Evolutionary conservation across 2,113 vertebrate species (phyloP).

Genomic region (Pseudonaja textilis): DNA sequence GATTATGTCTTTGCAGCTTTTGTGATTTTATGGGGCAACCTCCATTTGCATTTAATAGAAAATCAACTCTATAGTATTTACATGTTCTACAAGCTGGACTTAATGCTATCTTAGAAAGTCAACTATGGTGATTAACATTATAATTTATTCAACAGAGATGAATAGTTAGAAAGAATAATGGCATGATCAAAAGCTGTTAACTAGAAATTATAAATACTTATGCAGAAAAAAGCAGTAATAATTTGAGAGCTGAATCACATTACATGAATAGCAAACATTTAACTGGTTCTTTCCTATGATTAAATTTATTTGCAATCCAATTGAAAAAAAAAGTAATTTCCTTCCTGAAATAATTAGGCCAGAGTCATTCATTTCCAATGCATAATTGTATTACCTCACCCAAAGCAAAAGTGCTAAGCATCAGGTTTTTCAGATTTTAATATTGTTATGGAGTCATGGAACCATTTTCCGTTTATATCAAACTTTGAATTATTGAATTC

Average conservation of each 20-base stretch:
- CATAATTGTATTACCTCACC: not conserved
- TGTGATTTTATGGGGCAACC: slow-evolving; percentile 48
- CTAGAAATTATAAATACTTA: slow-evolving; percentile 25
- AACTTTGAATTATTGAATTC: no score
- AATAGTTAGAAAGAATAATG: slow-evolving; percentile 56
- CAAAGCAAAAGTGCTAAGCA: not conserved
- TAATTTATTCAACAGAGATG: slow-evolving; percentile 52
- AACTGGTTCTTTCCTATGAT: not conserved
- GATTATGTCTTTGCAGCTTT: slow-evolving; percentile 59
- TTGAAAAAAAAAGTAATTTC: not conserved
- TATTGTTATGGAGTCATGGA: not conserved
- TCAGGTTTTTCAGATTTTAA: not conserved
- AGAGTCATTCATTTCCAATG: not conserved
- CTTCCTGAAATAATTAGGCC: not conserved
- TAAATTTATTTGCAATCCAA: not conserved
- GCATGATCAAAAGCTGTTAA: slow-evolving; percentile 40
- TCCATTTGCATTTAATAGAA: slow-evolving; percentile 43
- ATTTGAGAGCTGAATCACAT: slow-evolving; percentile 21
- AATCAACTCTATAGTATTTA: slow-evolving; percentile 29
- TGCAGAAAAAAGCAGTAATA: slow-evolving; percentile 18
- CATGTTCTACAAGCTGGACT: slow-evolving; percentile 3
- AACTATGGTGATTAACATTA: slow-evolving; percentile 51
- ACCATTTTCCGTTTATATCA: not conserved
- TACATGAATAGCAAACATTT: slow-evolving; percentile 9
- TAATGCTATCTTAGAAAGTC: slow-evolving; percentile 38